A percentile compares a stretch with the other conserved stretches of the same genome.
These are phyloP conservation scores for Tragelaphus eurycerus DNA, from an alignment of 2,797 vertebrate genomes.

Conservation along the genomic window DNA sequence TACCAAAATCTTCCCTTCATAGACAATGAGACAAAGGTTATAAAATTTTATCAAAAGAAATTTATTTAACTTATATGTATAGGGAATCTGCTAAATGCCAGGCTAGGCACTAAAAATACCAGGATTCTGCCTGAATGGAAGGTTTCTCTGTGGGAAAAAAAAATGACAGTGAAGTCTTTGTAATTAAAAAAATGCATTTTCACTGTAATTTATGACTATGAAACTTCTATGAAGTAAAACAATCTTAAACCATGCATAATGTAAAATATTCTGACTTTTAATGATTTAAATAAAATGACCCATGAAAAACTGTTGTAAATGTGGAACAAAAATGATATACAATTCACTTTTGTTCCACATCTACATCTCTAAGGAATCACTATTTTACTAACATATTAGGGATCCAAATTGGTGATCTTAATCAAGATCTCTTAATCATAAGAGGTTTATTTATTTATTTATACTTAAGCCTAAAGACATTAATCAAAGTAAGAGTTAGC, in stretches of 20 bases:
- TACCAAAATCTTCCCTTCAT: not conserved
- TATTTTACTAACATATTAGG: not conserved
- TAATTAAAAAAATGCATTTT: not conserved
- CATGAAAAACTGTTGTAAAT: not conserved
- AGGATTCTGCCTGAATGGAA: not conserved
- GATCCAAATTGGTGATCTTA: not conserved
- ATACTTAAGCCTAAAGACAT: not conserved
- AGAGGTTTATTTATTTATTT: not conserved
- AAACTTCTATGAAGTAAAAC: not conserved
- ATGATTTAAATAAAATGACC: not conserved
- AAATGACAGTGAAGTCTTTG: not conserved
- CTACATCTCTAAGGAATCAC: not conserved
- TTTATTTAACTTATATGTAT: not conserved
- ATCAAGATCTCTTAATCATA: not conserved
- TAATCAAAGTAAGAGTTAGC: not conserved
- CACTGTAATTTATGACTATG: not conserved
- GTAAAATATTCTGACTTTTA: not conserved
- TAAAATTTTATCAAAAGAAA: slow-evolving; percentile 36
- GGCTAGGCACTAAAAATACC: not conserved
- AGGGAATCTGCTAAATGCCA: not conserved
- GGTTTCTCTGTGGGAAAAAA: not conserved
- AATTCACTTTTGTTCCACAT: not conserved
- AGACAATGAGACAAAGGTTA: not conserved
- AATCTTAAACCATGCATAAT: not conserved
- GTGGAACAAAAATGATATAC: not conserved